A percentile compares a stretch with the other conserved stretches of the same genome.
These are phyloP conservation scores for Torymus aiolomorphi DNA, from an alignment of 2,888 invertebrate genomes.

Conservation along the genomic window DNA sequence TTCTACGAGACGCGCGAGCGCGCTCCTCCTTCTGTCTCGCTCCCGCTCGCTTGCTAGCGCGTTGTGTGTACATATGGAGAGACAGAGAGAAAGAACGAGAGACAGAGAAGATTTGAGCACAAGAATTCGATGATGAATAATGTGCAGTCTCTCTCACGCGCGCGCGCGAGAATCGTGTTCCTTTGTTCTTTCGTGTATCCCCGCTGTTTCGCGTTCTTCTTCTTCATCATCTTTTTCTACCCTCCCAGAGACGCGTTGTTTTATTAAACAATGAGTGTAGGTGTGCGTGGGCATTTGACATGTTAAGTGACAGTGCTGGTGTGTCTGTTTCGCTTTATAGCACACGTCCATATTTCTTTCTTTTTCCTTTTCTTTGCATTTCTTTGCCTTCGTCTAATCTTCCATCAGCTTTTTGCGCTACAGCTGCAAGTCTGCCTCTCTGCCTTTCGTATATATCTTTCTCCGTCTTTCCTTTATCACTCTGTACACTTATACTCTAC, in stretches of 20 bases:
- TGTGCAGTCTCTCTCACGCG: not conserved
- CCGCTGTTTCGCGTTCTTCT: not conserved
- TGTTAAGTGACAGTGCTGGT: not conserved
- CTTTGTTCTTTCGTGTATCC: not conserved
- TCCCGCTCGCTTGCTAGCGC: not conserved
- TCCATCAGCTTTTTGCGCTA: too few relatives aligned
- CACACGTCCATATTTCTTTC: not conserved
- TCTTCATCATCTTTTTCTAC: not conserved
- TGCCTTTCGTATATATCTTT: not conserved
- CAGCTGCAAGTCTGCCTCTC: not conserved
- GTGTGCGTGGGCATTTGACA: not conserved
- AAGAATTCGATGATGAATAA: too few relatives aligned
- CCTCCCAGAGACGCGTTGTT: not conserved
- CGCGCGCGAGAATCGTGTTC: too few relatives aligned
- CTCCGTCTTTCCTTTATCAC: not conserved
- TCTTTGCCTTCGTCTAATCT: too few relatives aligned
- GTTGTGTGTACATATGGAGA: too few relatives aligned
- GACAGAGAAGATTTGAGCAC: too few relatives aligned
- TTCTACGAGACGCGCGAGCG: not conserved
- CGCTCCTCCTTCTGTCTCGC: not conserved
- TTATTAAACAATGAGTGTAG: not conserved
- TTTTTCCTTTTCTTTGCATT: not conserved
- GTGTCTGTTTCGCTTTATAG: not conserved
- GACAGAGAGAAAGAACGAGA: too few relatives aligned
- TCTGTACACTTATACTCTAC: too few relatives aligned